Conservation (phyloP, 53 echinoderm and acorn worm genomes). For the Temnopleurus reevesii region DNA sequence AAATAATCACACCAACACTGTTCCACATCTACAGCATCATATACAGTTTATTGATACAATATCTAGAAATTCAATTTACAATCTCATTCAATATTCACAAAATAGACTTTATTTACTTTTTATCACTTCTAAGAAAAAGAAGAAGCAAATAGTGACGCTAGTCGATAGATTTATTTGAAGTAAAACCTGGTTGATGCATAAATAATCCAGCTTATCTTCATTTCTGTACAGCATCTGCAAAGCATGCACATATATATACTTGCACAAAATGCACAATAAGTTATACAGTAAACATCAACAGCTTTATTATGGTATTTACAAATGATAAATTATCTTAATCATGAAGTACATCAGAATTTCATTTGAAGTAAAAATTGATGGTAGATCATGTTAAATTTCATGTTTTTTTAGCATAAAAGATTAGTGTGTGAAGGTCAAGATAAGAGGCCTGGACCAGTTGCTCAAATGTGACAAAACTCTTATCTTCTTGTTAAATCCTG, state of each 20-base stretch:
- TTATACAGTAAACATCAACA: slow-evolving; percentile 7
- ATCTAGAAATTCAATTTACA: slow-evolving; percentile 20
- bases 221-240: not conserved
- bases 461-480: no score
- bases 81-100: slow-evolving; percentile 6
- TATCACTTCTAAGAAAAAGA: not conserved
- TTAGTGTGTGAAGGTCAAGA: no score
- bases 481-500: no score
- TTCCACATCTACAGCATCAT: slow-evolving; percentile 21
- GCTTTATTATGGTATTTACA: slow-evolving; percentile 13
- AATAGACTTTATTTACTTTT: slow-evolving; percentile 18
- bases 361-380: no score
- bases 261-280: slow-evolving; percentile 3
- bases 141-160: not conserved
- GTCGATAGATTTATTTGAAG: not conserved
- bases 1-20: no score
- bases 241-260: not conserved
- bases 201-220: not conserved
- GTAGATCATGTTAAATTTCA: no score
- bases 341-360: no score
- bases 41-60: slow-evolving; percentile 26
- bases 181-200: not conserved
- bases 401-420: no score
- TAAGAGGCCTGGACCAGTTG: no score
- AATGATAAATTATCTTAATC: slow-evolving; percentile 13